Evolutionary conservation across 64 coral and sea anemone species (phyloP), one percentile per base, ranked within the genome.

Genomic region (Dendronephthya gigantea): DNA sequence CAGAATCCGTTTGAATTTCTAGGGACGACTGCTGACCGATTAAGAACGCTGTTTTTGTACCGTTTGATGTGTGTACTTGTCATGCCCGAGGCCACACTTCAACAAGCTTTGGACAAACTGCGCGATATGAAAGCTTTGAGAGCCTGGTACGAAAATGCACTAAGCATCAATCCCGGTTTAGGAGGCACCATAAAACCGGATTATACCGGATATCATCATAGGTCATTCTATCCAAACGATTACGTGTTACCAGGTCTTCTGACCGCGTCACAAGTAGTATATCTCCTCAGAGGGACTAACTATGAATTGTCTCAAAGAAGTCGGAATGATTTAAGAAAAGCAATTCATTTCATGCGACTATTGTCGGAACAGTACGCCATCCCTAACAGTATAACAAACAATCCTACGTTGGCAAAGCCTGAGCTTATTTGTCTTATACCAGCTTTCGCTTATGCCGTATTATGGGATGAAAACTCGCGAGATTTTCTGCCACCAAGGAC

Each of bases 1-100:
- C 86, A 87, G 28, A 87, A 66, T 13, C 41, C 35, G 7, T 87
- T 87, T 81, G 86, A 87, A 35, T 72, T 72, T 50, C 55, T 22
- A 51, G 47, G 47, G 11, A 82, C 86, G 28, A 88, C 86, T 17
- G 39, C 40, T 40, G 86, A 88, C 49, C 66, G 86, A 7, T 29
- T 88, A 27, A 48, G 69, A 45, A 82, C 75, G 43, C 22, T 49
- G 29, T 37, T 88, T 30, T 27, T 88, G 40, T 88, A 45, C 50
- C 35, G 86, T 31, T 43, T 88, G 11, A 39, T 88, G 69, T 22
- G 39, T 36, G 86, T 88, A 17, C 7, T 88, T 0, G 19, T 69
- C 16, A 88, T 88, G 86, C 86, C 86, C 0, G 39, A 88, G 50
- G 29, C 27, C 2, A 88, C 36, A 19, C 30, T 76, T 51, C 9